phyloP scores from a whole-genome alignment of 2,113 vertebrate species.

The Camelus dromedarius region DNA sequence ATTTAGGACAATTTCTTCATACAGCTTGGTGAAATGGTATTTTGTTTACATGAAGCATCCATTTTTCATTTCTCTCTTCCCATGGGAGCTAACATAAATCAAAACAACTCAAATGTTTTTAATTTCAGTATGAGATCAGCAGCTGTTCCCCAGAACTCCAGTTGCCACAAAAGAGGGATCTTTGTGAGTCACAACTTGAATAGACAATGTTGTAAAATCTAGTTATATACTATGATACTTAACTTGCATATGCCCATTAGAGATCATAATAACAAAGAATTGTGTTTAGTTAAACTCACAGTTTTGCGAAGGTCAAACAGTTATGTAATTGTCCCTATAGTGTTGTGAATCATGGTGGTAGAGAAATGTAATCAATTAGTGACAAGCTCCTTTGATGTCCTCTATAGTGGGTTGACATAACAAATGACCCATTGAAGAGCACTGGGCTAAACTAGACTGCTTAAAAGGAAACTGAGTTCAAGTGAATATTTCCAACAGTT shows the following conservation, averaged over 20 bases:
- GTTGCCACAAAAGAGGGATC: constrained; percentile 80
- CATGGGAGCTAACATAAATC: constrained; percentile 89
- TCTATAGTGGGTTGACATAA: constrained; percentile 65
- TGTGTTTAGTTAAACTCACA: constrained; percentile 84
- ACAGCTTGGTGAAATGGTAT: constrained; percentile 77
- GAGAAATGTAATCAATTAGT: constrained; percentile 78
- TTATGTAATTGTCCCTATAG: constrained; percentile 84
- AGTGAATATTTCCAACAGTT: constrained; percentile 81
- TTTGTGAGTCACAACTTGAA: constrained; percentile 86
- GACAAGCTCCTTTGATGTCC: constrained; percentile 76
- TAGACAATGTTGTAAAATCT: constrained; percentile 85
- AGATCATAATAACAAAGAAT: constrained; percentile 86
- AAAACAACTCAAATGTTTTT: constrained; percentile 87
- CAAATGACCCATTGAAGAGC: constrained; percentile 46
- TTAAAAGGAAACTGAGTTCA: constrained; percentile 70
- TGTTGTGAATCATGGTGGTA: constrained; percentile 81
- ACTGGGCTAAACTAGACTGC: constrained; percentile 60
- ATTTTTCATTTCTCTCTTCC: constrained; percentile 88
- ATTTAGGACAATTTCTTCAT: constrained; percentile 71
- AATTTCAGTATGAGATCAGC: constrained; percentile 87
- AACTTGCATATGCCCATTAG: constrained; percentile 74
- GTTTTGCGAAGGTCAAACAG: constrained; percentile 83
- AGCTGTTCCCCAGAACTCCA: constrained; percentile 90
- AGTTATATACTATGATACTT: constrained; percentile 84
- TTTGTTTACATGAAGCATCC: constrained; percentile 87